Evolutionary conservation across 2,113 vertebrate species (phyloP).

Genomic region (Psittacula cyanocephala): DNA sequence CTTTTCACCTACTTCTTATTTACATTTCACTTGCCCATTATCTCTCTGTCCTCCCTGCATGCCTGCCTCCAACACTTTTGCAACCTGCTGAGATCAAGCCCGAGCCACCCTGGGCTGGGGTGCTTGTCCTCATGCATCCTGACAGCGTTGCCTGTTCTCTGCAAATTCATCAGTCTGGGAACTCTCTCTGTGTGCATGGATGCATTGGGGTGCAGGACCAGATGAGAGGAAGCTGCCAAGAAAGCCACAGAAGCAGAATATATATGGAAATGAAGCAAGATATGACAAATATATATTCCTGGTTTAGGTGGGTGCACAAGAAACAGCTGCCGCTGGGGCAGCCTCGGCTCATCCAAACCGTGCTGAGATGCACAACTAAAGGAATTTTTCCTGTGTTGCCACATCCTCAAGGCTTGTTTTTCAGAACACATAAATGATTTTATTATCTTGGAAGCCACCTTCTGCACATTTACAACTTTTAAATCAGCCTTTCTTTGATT

Average conservation of each 20-base stretch:
- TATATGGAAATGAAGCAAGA: background rate
- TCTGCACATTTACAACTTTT: background rate
- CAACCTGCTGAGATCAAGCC: background rate
- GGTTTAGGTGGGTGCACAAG: background rate
- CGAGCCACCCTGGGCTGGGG: background rate
- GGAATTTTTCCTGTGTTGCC: conserved; percentile 19
- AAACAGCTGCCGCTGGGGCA: background rate
- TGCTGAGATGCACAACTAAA: background rate
- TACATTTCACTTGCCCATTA: background rate
- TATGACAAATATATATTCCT: background rate
- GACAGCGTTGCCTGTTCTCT: background rate
- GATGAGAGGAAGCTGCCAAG: background rate
- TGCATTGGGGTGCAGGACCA: background rate
- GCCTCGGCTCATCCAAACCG: background rate
- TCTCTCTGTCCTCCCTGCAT: background rate
- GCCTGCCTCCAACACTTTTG: background rate
- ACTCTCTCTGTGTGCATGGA: accelerated
- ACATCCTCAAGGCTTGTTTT: background rate
- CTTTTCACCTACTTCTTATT: background rate
- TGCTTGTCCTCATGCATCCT: background rate
- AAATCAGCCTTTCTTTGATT: background rate
- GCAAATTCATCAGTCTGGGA: background rate
- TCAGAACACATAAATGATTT: background rate
- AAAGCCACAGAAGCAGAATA: background rate
- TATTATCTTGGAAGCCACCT: conserved; percentile 11